Conservation (phyloP, 30 jellyfish, hydroid and myxozoan genomes). For the Aurelia aurita complex sp. Pacific region DNA sequence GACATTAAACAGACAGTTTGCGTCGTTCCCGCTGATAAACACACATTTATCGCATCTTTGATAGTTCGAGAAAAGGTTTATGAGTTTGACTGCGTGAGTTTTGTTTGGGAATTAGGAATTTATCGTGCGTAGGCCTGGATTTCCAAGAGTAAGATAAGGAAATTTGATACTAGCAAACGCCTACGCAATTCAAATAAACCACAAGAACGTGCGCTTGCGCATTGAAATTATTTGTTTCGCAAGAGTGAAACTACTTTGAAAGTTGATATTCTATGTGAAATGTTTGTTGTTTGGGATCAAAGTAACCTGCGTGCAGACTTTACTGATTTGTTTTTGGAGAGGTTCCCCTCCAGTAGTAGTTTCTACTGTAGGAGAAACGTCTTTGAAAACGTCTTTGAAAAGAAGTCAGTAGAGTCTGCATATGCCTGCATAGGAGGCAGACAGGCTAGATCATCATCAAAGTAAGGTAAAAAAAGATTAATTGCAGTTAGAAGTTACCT, state of each 20-base stretch:
- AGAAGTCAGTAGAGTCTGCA: no score
- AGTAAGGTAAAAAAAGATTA: no score
- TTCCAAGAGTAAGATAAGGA: constrained; percentile 30
- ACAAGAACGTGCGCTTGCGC: constrained; percentile 64
- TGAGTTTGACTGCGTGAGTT: not conserved
- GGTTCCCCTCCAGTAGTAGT: no score
- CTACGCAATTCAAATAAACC: constrained; percentile 45
- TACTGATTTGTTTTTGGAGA: no score
- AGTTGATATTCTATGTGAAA: not conserved
- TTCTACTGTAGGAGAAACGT: no score
- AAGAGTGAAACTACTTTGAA: not conserved
- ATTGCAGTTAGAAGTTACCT: not conserved
- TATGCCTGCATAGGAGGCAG: no score
- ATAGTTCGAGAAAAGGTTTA: not conserved
- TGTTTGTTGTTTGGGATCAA: not conserved
- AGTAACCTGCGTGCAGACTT: no score
- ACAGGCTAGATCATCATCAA: no score
- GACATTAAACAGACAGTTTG: not conserved
- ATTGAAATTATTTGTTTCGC: not conserved
- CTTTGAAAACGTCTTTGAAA: no score
- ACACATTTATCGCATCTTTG: not conserved
- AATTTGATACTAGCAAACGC: constrained; percentile 46
- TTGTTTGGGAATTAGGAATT: not conserved
- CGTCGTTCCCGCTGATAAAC: no score
- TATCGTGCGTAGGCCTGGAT: not conserved